Conservation (phyloP, 2,113 vertebrate genomes). For the Pseudonaja textilis region DNA sequence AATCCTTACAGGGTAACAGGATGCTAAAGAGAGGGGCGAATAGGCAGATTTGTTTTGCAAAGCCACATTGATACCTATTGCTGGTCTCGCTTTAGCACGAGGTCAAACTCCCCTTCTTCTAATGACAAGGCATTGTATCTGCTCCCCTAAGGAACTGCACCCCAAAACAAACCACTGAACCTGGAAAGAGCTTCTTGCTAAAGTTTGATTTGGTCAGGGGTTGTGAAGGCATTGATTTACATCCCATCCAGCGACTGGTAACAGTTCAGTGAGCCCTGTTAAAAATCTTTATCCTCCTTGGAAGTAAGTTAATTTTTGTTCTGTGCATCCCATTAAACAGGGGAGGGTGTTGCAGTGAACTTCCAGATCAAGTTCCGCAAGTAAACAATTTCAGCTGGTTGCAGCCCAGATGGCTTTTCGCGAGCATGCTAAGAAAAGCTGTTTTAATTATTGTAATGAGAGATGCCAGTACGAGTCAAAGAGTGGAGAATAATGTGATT, state of each 20-base stretch:
- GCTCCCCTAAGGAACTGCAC: background rate
- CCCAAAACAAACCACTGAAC: background rate
- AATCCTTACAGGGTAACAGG: too few relatives aligned
- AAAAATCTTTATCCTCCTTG: conserved; percentile 4
- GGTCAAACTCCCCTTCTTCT: too few relatives aligned
- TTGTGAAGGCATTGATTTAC: conserved; percentile 22
- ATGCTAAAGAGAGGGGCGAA: too few relatives aligned
- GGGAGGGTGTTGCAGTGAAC: background rate
- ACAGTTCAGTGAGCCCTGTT: conserved; percentile 32
- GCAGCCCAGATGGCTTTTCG: conserved; percentile 31
- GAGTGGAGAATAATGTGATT: conserved; percentile 33
- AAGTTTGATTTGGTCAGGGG: conserved; percentile 24
- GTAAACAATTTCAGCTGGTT: conserved; percentile 42
- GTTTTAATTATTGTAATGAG: conserved; percentile 50
- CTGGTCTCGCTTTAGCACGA: too few relatives aligned
- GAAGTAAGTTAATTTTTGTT: conserved; percentile 12
- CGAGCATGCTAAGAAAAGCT: conserved; percentile 34
- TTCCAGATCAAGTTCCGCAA: conserved; percentile 23
- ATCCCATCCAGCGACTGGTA: conserved; percentile 30
- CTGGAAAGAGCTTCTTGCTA: conserved; percentile 5
- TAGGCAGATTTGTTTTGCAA: too few relatives aligned
- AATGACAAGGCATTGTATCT: background rate
- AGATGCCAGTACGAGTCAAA: conserved; percentile 24
- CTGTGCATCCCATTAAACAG: background rate
- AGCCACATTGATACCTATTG: too few relatives aligned